Conservation (phyloP, 2,113 vertebrate species). For the Hippoglossus stenolepis region DNA sequence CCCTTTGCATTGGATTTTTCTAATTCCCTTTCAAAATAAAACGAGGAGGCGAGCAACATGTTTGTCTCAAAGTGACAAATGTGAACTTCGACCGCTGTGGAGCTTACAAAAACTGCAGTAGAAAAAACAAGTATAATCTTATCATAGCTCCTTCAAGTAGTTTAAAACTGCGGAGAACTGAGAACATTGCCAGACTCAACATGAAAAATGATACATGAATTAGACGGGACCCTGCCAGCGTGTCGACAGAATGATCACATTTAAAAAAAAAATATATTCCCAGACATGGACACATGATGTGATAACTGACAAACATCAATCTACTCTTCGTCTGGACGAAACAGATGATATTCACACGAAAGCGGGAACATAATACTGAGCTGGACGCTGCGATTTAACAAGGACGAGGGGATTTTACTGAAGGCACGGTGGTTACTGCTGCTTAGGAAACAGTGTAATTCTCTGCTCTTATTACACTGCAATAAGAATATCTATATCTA, state of each 20-base stretch:
- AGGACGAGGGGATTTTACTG: conserved; percentile 25
- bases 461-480: conserved; percentile 51
- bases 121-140: conserved; percentile 28
- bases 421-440: conserved; percentile 77
- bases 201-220: conserved; percentile 30
- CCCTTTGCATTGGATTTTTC: conserved; percentile 77
- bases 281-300: conserved; percentile 7
- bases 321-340: conserved; percentile 25
- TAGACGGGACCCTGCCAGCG: conserved; percentile 1
- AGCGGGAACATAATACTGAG: conserved; percentile 62
- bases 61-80: conserved; percentile 65
- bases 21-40: conserved; percentile 79
- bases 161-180: conserved; percentile 67
- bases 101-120: conserved; percentile 77
- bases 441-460: conserved; percentile 47
- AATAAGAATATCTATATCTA: conserved; percentile 24
- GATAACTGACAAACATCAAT: conserved; percentile 11
- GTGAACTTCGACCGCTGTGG: conserved; percentile 61
- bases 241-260: conserved; percentile 20
- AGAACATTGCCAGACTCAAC: conserved; percentile 24
- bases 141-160: conserved; percentile 81
- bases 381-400: conserved; percentile 42
- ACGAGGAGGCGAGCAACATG: conserved; percentile 54
- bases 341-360: conserved; percentile 34
- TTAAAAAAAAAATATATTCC: background rate